A percentile compares a stretch with the other conserved stretches of the same genome.
These are phyloP conservation scores for Pteropus rufus DNA, from an alignment of 2,797 vertebrate species.

Conservation along the genomic window DNA sequence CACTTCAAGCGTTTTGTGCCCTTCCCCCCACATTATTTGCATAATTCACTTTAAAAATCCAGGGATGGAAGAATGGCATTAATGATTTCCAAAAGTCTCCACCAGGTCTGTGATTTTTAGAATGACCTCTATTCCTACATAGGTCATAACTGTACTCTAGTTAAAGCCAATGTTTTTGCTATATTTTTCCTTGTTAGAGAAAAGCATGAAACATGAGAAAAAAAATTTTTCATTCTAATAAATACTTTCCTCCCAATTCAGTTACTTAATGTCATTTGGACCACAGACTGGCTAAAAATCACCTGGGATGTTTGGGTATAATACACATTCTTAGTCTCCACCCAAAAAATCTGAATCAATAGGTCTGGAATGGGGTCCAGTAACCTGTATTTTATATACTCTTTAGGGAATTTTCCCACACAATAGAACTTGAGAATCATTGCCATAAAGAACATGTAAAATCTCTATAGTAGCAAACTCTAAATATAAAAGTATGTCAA, in stretches of 20 bases:
- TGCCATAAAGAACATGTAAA: neutral
- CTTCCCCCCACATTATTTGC: neutral
- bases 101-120: conserved; percentile 7
- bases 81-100: neutral
- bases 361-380: neutral
- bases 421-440: neutral
- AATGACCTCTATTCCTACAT: neutral
- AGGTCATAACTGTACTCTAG: neutral
- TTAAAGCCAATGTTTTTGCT: neutral
- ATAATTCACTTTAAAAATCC: neutral
- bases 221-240: neutral
- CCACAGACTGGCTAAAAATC: neutral
- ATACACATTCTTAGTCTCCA: neutral
- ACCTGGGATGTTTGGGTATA: neutral
- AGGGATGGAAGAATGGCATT: neutral
- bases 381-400: neutral
- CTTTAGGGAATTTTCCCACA: neutral
- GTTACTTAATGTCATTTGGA: neutral
- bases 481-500: neutral
- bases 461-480: neutral
- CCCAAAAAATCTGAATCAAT: neutral
- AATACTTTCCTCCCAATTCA: neutral
- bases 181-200: neutral
- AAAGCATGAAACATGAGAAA: neutral
- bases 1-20: neutral